These are phyloP conservation scores for Elgaria multicarinata DNA, from an alignment of 2,113 vertebrate genomes.

Conservation along the genomic window DNA sequence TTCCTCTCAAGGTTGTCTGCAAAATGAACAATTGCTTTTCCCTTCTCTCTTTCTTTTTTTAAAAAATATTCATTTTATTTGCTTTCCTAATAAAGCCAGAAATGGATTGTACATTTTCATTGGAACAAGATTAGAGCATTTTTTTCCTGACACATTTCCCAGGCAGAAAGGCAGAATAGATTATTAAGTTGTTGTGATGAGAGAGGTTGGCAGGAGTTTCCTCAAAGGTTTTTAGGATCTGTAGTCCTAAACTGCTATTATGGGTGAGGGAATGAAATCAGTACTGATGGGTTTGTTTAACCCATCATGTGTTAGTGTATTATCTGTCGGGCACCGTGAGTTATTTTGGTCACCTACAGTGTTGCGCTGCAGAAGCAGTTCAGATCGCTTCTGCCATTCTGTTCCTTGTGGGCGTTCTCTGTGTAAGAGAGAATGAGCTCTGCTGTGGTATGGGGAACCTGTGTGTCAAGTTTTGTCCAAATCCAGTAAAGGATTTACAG, in stretches of 20 bases:
- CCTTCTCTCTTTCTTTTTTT: constrained; percentile 10
- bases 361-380: too few species aligned
- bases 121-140: constrained; percentile 57
- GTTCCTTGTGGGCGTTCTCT: too few species aligned
- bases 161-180: constrained; percentile 40
- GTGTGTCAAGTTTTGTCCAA: too few species aligned
- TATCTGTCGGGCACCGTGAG: too few species aligned
- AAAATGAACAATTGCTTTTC: constrained; percentile 72
- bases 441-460: too few species aligned
- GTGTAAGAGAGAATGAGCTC: too few species aligned
- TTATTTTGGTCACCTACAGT: too few species aligned
- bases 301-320: too few species aligned
- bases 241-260: constrained; percentile 42
- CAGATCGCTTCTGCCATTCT: too few species aligned
- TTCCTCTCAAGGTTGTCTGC: constrained; percentile 72
- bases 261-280: constrained; percentile 27
- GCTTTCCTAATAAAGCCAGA: constrained; percentile 45
- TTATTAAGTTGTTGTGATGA: constrained; percentile 3
- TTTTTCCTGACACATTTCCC: constrained; percentile 60
- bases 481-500: too few species aligned
- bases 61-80: constrained; percentile 57
- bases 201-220: constrained; percentile 13
- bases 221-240: not conserved
- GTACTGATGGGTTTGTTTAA: too few species aligned
- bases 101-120: constrained; percentile 48